Percentiles rank a stretch among this genome's conserved stretches.
Evolutionary conservation across 2,797 vertebrate species (phyloP).

Genomic region (Lepus townsendii): DNA sequence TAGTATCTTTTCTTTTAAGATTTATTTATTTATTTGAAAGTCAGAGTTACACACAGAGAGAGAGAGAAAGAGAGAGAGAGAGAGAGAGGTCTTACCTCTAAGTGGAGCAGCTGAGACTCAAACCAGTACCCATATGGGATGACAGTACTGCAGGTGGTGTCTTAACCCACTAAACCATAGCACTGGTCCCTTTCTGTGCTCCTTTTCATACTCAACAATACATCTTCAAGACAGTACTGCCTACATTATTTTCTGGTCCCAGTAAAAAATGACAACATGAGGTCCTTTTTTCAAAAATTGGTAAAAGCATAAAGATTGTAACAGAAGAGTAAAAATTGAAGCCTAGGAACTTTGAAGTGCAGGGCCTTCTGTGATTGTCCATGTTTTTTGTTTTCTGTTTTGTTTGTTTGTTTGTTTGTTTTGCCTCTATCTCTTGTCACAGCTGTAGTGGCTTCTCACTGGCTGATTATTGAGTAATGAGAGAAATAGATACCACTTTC

Average conservation of each 20-base stretch:
- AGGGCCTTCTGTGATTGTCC: not conserved
- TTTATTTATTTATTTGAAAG: too few species aligned
- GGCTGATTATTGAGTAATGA: not conserved
- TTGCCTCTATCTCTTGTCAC: not conserved
- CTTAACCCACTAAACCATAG: too few species aligned
- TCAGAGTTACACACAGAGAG: too few species aligned
- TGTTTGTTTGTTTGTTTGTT: too few species aligned
- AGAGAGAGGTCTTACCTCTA: too few species aligned
- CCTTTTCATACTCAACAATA: not conserved
- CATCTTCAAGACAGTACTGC: not conserved
- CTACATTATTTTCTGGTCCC: not conserved
- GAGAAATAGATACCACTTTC: not conserved
- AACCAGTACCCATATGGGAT: too few species aligned
- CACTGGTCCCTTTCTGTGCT: not conserved
- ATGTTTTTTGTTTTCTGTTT: not conserved
- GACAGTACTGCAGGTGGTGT: too few species aligned
- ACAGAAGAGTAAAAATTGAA: not conserved
- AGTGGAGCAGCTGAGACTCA: too few species aligned
- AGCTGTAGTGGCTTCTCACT: not conserved
- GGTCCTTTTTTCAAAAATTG: not conserved
- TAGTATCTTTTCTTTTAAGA: too few species aligned
- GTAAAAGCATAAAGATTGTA: not conserved
- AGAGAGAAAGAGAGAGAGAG: too few species aligned
- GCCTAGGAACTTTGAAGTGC: too few species aligned
- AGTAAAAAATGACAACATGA: not conserved